Conservation (phyloP, 2,888 invertebrate species). For the Phalera bucephala region DNA sequence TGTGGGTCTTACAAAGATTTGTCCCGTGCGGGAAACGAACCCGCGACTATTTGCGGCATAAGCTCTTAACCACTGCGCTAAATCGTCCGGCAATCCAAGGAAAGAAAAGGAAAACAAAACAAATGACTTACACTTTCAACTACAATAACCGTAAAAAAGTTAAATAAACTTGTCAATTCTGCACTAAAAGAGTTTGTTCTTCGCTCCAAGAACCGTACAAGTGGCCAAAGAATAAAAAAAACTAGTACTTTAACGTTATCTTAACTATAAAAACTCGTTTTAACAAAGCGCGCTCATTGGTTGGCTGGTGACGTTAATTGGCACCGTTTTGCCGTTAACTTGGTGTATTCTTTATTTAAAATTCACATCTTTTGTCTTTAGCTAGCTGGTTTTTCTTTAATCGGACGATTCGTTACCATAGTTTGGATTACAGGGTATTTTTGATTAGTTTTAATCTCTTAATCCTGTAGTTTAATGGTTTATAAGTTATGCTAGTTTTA, state of each 20-base stretch:
- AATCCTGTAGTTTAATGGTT: too few species aligned
- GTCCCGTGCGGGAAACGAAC: too few species aligned
- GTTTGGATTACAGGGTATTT: too few species aligned
- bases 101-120: neutral
- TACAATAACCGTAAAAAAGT: neutral
- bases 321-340: conserved; percentile 1
- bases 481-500: too few species aligned
- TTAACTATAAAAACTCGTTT: neutral
- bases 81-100: too few species aligned
- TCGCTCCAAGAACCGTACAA: neutral
- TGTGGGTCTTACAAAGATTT: too few species aligned
- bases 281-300: conserved; percentile 1
- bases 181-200: neutral
- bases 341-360: neutral
- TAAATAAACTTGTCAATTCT: conserved; percentile 1
- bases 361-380: neutral
- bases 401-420: neutral
- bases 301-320: neutral
- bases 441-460: too few species aligned
- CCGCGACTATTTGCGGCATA: too few species aligned
- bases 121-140: neutral
- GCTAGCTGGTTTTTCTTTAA: neutral
- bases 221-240: neutral
- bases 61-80: too few species aligned
- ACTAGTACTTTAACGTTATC: neutral